A percentile compares a stretch with the other conserved stretches of the same genome.
These are phyloP conservation scores for Phymorhynchus buccinoides DNA, from an alignment of 1,140 invertebrate genomes.

Conservation along the genomic window DNA sequence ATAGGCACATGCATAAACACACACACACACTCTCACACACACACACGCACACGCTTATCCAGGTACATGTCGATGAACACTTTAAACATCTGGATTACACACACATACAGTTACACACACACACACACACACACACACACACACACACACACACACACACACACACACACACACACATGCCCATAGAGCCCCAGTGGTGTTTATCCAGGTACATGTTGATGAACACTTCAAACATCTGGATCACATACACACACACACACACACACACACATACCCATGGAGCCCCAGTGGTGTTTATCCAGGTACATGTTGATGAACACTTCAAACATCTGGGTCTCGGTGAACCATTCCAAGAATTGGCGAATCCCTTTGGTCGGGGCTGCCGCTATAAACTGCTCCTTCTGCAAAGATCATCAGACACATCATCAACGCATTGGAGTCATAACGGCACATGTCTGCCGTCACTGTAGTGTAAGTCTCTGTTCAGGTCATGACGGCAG, in stretches of 20 bases:
- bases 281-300: slow-evolving; percentile 55
- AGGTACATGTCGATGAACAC: too few species aligned
- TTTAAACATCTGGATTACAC: too few species aligned
- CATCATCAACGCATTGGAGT: too few species aligned
- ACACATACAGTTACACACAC: too few species aligned
- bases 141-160: neutral
- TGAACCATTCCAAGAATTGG: slow-evolving; percentile 86
- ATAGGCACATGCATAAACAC: too few species aligned
- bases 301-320: slow-evolving; percentile 72
- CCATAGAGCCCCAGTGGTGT: slow-evolving; percentile 51
- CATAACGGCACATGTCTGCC: too few species aligned
- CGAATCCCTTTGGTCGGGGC: slow-evolving; percentile 77
- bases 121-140: neutral
- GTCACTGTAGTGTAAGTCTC: too few species aligned
- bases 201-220: slow-evolving; percentile 67
- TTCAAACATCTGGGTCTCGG: slow-evolving; percentile 86
- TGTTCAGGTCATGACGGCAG: too few species aligned
- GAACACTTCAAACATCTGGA: slow-evolving; percentile 83
- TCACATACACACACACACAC: slow-evolving; percentile 62
- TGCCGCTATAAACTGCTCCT: slow-evolving; percentile 77
- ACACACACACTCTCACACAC: too few species aligned
- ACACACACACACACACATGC: slow-evolving; percentile 41
- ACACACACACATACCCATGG: slow-evolving; percentile 50
- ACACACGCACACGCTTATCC: too few species aligned
- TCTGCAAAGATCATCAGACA: slow-evolving; percentile 70